Evolutionary conservation across 2,113 vertebrate species (phyloP).

Genomic region (Tonatia bakeri): DNA sequence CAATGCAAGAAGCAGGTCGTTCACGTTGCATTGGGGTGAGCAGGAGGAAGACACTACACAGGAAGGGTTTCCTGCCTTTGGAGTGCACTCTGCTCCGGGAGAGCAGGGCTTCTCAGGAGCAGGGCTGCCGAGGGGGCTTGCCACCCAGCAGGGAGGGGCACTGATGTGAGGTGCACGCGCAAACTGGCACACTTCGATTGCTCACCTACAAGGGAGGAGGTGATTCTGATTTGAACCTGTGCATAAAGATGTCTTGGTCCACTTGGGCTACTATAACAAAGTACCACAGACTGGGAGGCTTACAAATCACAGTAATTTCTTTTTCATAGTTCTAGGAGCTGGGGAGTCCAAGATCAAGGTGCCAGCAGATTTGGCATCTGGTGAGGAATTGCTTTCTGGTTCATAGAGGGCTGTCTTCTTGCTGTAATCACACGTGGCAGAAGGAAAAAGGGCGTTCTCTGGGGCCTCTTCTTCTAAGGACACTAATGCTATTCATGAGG

Average conservation of each 20-base stretch:
- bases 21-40: neutral
- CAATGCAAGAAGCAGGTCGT: neutral
- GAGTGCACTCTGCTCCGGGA: neutral
- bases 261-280: neutral
- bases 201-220: neutral
- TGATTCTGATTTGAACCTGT: neutral
- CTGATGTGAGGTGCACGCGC: accelerated
- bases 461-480: neutral
- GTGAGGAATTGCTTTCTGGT: neutral
- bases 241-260: neutral
- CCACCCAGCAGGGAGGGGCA: neutral
- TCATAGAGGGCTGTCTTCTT: neutral
- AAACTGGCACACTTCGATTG: neutral
- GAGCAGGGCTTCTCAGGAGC: neutral
- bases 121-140: neutral
- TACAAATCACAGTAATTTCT: neutral
- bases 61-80: neutral
- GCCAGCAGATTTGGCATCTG: neutral
- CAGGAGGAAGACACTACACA: neutral
- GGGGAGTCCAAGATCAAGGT: neutral
- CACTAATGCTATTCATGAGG: neutral
- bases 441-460: neutral
- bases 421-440: neutral
- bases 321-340: neutral
- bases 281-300: neutral